Conservation (phyloP, 2,888 invertebrate species). For the Drosophila engyochracea region DNA sequence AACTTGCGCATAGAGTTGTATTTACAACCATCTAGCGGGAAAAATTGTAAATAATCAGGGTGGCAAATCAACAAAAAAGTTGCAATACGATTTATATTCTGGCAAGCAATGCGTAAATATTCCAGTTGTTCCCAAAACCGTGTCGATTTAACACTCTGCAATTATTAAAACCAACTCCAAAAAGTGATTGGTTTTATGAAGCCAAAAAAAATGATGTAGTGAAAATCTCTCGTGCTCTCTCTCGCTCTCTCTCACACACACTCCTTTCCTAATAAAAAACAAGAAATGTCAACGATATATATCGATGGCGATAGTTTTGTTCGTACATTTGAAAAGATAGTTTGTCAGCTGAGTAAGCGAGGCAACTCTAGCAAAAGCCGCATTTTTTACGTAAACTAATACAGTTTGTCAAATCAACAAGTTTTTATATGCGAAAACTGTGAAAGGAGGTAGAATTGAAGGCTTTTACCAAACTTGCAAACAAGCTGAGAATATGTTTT, state of each 20-base stretch:
- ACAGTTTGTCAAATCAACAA: constrained; percentile 61
- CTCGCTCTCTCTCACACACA: not conserved
- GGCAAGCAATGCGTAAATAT: not conserved
- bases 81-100: not conserved
- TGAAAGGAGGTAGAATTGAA: not conserved
- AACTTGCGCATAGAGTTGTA: not conserved
- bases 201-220: not conserved
- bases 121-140: not conserved
- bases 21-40: not conserved
- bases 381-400: constrained; percentile 74
- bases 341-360: constrained; percentile 29
- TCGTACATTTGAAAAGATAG: constrained; percentile 2
- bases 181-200: not conserved
- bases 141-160: not conserved
- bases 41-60: not conserved
- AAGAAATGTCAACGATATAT: not conserved
- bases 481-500: constrained; percentile 65
- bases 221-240: not conserved
- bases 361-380: constrained; percentile 59
- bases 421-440: constrained; percentile 33
- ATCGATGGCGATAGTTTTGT: not conserved
- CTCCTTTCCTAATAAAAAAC: not conserved
- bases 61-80: not conserved
- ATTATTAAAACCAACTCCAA: not conserved
- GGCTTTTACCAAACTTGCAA: not conserved